Evolutionary conservation across 2,797 vertebrate genomes (phyloP).

Genomic region (Neosilurus mollespiculum): DNA sequence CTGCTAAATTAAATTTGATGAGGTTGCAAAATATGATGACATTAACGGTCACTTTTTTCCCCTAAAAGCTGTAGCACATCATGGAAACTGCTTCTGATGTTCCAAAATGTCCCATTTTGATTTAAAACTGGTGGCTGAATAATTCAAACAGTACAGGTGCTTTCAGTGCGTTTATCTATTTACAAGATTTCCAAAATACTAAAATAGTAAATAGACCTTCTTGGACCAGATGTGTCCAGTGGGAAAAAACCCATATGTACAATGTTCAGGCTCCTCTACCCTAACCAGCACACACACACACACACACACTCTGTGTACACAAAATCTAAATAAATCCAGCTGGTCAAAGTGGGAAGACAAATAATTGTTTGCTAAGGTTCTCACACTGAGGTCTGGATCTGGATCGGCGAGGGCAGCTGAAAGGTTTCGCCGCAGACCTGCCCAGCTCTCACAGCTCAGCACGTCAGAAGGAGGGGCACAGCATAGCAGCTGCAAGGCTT

Average conservation of each 20-base stretch:
- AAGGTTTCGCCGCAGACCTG: slow-evolving; percentile 80
- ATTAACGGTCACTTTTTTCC: neutral
- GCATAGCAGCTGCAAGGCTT: slow-evolving; percentile 85
- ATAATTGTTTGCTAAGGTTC: slow-evolving; percentile 39
- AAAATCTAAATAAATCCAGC: neutral
- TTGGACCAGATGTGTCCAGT: neutral
- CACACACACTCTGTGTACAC: neutral
- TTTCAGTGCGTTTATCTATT: neutral
- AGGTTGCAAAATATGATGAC: neutral
- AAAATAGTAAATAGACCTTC: neutral
- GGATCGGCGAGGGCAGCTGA: slow-evolving; percentile 79
- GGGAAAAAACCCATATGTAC: neutral
- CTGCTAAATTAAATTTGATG: neutral
- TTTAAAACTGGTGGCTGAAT: neutral
- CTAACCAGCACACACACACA: neutral
- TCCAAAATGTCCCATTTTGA: neutral
- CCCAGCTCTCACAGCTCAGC: slow-evolving; percentile 90
- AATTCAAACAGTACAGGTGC: neutral
- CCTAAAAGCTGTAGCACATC: neutral
- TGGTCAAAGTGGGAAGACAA: neutral
- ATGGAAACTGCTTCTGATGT: neutral
- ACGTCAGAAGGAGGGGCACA: slow-evolving; percentile 87
- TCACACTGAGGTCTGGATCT: slow-evolving; percentile 85
- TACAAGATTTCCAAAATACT: neutral
- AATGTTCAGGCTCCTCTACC: neutral